Evolutionary conservation across 2,113 vertebrate genomes (phyloP).

Genomic region (Calidris pygmaea): DNA sequence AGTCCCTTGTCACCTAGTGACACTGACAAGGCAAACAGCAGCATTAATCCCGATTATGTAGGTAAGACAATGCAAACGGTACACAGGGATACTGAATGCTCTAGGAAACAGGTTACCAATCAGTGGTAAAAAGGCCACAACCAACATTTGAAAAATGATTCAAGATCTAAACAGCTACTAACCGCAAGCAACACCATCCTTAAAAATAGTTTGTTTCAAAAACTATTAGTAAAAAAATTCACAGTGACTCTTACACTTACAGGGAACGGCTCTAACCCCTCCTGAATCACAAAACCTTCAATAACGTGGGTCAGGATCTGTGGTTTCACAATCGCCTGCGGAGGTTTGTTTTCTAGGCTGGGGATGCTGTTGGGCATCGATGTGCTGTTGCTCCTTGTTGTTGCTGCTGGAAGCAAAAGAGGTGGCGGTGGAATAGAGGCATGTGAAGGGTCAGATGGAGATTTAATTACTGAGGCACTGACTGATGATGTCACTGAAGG

Average conservation of each 20-base stretch:
- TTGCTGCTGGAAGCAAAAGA: constrained; percentile 79
- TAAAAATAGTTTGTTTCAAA: not conserved
- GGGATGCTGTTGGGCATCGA: constrained; percentile 78
- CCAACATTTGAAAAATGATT: not conserved
- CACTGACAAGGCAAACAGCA: not conserved
- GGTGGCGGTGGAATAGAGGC: constrained; percentile 80
- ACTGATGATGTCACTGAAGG: constrained; percentile 77
- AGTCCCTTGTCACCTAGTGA: not conserved
- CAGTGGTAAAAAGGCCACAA: not conserved
- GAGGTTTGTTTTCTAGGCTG: constrained; percentile 80
- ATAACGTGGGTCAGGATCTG: constrained; percentile 95
- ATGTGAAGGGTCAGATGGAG: constrained; percentile 80
- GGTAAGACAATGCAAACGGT: not conserved
- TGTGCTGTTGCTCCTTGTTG: constrained; percentile 79
- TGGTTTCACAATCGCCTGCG: constrained; percentile 86
- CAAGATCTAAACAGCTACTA: not conserved
- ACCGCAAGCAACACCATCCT: not conserved
- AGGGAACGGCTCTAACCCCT: constrained; percentile 93
- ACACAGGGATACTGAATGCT: not conserved
- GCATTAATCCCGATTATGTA: not conserved
- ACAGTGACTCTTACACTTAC: constrained; percentile 71
- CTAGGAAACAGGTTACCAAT: not conserved
- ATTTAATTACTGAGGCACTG: constrained; percentile 83
- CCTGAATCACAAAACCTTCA: constrained; percentile 97
- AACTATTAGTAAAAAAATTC: not conserved